Evolutionary conservation across 2,797 vertebrate species (phyloP).

Genomic region (Acanthurus leucopareius): DNA sequence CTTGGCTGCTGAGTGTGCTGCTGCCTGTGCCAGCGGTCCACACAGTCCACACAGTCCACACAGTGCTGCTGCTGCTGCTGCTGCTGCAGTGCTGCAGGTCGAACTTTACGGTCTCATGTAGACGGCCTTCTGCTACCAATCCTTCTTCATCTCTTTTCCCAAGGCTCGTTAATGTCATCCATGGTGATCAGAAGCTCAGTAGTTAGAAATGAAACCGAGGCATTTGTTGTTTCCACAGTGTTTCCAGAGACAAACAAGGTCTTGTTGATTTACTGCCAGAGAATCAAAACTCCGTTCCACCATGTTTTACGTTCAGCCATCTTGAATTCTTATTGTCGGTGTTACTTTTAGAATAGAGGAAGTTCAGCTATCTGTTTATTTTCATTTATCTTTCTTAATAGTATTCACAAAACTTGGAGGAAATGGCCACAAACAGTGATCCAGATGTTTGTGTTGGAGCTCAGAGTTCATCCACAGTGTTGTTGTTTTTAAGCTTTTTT

Average conservation of each 20-base stretch:
- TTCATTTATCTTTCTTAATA: constrained; percentile 28
- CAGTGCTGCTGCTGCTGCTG: too few species aligned
- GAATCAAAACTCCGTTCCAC: not conserved
- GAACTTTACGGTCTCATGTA: constrained; percentile 12
- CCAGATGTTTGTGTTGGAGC: not conserved
- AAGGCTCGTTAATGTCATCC: constrained; percentile 25
- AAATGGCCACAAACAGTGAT: constrained; percentile 23
- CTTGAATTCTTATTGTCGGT: constrained; percentile 14
- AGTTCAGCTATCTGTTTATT: constrained; percentile 11
- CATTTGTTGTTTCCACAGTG: constrained; percentile 3
- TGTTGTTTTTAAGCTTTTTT: constrained; percentile 11
- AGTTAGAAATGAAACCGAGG: constrained; percentile 17
- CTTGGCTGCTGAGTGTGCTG: constrained; percentile 14
- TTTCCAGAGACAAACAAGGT: constrained; percentile 11
- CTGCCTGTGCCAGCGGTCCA: constrained; percentile 15
- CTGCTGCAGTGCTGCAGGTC: not conserved
- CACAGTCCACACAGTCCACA: too few species aligned
- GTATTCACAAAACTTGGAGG: not conserved
- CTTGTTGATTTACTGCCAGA: not conserved
- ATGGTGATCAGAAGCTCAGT: constrained; percentile 22
- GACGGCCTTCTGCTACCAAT: constrained; percentile 10
- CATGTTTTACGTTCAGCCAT: not conserved
- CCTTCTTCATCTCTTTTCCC: constrained; percentile 11
- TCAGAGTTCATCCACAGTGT: constrained; percentile 22
- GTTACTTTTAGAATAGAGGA: constrained; percentile 11